Percentiles rank a stretch among this genome's conserved stretches.
Evolutionary conservation across 2,113 vertebrate genomes (phyloP).

Genomic region (Sinocyclocheilus rhinocerous): DNA sequence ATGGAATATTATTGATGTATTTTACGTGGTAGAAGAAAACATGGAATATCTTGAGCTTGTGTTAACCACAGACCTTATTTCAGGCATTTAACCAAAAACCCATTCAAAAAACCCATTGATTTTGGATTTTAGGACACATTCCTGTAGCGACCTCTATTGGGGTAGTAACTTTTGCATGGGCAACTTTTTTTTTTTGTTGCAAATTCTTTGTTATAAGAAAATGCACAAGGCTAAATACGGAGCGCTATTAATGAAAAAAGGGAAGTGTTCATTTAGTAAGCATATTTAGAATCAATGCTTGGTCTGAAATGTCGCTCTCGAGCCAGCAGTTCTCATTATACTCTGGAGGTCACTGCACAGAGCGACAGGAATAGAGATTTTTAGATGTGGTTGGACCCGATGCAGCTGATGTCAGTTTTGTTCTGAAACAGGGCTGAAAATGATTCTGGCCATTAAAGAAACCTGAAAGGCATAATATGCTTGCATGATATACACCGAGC

Average conservation of each 20-base stretch:
- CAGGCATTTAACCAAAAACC: neutral
- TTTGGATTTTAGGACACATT: neutral
- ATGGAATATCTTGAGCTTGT: neutral
- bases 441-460: slow-evolving; percentile 6
- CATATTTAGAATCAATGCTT: slow-evolving; percentile 3
- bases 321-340: slow-evolving; percentile 1
- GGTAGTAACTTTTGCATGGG: neutral
- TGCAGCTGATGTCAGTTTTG: neutral
- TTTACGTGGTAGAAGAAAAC: neutral
- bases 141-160: neutral
- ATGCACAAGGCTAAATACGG: neutral
- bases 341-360: neutral
- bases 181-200: neutral
- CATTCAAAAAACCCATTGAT: neutral
- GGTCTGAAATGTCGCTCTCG: neutral
- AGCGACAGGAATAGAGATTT: neutral
- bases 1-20: neutral
- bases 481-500: neutral
- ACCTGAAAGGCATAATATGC: slow-evolving; percentile 10
- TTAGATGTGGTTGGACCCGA: neutral
- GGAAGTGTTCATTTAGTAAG: neutral
- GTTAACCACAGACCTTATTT: neutral
- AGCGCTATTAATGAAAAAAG: neutral
- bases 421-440: neutral
- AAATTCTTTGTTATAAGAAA: neutral